Percentiles rank a stretch among this genome's conserved stretches.
phyloP scores from a whole-genome alignment of 2,113 vertebrate genomes.

The Lichenostomus cassidix region DNA sequence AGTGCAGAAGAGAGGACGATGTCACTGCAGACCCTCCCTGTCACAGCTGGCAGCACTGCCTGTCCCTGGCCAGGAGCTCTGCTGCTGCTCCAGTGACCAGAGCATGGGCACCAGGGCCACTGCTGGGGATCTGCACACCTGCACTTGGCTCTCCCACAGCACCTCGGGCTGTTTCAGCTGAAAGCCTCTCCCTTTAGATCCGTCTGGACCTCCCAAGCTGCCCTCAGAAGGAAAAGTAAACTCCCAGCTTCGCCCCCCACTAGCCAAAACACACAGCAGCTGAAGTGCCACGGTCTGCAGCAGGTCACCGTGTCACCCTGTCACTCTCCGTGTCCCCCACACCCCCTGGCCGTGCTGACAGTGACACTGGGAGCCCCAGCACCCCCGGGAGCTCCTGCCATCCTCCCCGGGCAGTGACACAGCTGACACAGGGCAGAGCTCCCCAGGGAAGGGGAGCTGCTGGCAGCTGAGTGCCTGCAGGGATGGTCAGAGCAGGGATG shows the following conservation, averaged over 20 bases:
- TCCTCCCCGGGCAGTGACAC: rapidly evolving
- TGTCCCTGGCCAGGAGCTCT: background rate
- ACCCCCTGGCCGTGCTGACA: background rate
- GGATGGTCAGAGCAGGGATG: background rate
- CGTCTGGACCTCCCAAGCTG: background rate
- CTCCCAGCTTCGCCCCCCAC: background rate
- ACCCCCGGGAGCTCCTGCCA: background rate
- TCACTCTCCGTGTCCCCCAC: rapidly evolving
- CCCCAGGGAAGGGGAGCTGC: background rate
- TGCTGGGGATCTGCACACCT: rapidly evolving
- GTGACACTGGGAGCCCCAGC: background rate
- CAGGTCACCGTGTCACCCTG: background rate
- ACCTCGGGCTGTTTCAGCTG: background rate
- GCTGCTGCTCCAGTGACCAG: background rate
- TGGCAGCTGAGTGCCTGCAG: background rate
- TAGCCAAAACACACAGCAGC: background rate
- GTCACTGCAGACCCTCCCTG: background rate
- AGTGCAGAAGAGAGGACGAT: background rate
- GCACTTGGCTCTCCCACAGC: rapidly evolving
- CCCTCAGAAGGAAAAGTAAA: slow-evolving; percentile 3
- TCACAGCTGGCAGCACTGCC: background rate
- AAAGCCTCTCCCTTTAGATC: background rate
- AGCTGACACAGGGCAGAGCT: background rate
- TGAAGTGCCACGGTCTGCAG: background rate
- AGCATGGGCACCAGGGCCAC: rapidly evolving